A percentile compares a stretch with the other conserved stretches of the same genome.
Conservation (phyloP, 35 echinoderm and acorn worm species). For the Lytechinus variegatus region DNA sequence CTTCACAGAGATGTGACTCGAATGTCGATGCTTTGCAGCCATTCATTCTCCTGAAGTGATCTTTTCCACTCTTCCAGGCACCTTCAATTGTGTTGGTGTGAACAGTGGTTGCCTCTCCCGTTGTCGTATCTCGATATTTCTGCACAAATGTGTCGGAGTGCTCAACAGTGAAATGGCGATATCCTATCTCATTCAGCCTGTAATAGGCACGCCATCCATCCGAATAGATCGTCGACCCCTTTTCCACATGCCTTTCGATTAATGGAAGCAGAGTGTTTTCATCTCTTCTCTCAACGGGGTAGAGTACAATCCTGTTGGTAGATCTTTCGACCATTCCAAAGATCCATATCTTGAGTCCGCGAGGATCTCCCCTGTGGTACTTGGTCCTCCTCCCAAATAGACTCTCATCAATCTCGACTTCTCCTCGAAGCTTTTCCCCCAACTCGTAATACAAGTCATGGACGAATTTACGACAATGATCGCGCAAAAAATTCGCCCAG, state of each 20-base stretch:
- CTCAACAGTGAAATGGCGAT: conserved; percentile 39
- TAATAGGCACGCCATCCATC: conserved; percentile 48
- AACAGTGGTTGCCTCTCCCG: background rate
- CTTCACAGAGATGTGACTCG: conserved; percentile 33
- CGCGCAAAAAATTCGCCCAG: no score
- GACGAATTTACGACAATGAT: no score
- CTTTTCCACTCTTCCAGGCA: conserved; percentile 13
- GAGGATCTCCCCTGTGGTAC: conserved; percentile 34
- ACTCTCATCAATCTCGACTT: background rate
- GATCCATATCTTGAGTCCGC: no score
- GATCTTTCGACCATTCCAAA: conserved; percentile 31
- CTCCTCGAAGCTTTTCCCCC: background rate
- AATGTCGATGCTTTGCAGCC: background rate
- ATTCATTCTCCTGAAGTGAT: conserved; percentile 18
- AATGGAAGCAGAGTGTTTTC: no score
- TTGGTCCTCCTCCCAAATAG: conserved; percentile 32
- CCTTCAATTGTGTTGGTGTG: conserved; percentile 54
- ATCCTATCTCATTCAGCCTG: background rate
- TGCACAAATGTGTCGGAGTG: conserved; percentile 24
- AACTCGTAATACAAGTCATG: no score
- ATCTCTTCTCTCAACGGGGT: conserved; percentile 21
- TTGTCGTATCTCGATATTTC: background rate
- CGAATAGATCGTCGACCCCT: conserved; percentile 27
- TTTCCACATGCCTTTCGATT: background rate
- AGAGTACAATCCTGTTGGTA: background rate